phyloP scores from a whole-genome alignment of 2,888 invertebrate genomes.

The Morpho helenor region DNA sequence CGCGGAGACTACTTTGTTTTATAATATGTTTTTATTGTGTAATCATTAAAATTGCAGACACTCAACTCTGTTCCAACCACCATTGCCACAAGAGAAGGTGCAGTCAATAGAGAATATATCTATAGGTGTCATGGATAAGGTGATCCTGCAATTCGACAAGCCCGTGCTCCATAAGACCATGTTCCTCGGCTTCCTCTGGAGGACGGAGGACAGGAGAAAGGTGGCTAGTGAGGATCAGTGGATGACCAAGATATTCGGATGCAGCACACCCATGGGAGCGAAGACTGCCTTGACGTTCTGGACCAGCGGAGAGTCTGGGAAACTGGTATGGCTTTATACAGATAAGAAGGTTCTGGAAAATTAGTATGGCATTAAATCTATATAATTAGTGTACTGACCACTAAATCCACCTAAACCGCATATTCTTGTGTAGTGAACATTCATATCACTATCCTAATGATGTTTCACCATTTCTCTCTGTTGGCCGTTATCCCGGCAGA shows the following conservation, averaged over 20 bases:
- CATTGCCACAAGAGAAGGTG: slow-evolving; percentile 74
- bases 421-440: no score
- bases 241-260: slow-evolving; percentile 36
- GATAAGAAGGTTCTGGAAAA: no score
- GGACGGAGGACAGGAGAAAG: slow-evolving; percentile 30
- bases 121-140: slow-evolving; percentile 84
- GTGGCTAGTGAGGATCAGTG: slow-evolving; percentile 36
- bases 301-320: slow-evolving; percentile 43
- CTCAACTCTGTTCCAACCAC: slow-evolving; percentile 75
- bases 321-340: slow-evolving; percentile 36
- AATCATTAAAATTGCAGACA: slow-evolving; percentile 42
- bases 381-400: no score
- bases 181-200: slow-evolving; percentile 42
- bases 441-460: no score
- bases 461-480: no score
- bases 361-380: no score
- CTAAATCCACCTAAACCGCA: no score
- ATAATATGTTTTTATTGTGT: no score
- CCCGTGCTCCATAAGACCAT: slow-evolving; percentile 80
- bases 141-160: slow-evolving; percentile 81
- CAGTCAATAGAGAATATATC: slow-evolving; percentile 78
- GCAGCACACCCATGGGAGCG: slow-evolving; percentile 36
- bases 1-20: no score
- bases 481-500: no score
- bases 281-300: slow-evolving; percentile 39